These are phyloP conservation scores for Pycnonotus jocosus DNA, from an alignment of 2,113 vertebrate genomes.

Conservation along the genomic window DNA sequence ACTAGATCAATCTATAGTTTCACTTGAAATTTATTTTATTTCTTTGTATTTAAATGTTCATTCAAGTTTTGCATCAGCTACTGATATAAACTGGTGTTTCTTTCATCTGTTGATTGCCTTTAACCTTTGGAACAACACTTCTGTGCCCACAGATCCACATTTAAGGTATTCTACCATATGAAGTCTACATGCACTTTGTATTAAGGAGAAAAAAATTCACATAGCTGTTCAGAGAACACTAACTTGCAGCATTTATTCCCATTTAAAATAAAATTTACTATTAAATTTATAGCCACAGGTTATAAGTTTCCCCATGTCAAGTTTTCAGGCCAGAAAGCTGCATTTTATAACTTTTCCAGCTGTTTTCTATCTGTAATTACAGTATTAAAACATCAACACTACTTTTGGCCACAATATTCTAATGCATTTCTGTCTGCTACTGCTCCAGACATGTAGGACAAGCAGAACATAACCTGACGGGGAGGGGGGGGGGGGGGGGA, in stretches of 20 bases:
- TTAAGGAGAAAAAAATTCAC: not conserved
- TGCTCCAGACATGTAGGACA: not conserved
- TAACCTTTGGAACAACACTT: not conserved
- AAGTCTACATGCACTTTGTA: not conserved
- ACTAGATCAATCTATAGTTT: not conserved
- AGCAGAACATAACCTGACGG: conserved; percentile 1
- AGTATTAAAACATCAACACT: not conserved
- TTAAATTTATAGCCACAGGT: not conserved
- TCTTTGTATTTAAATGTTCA: not conserved
- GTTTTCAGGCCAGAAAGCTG: not conserved
- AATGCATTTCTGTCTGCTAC: not conserved
- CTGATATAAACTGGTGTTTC: not conserved
- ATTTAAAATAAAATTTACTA: not conserved
- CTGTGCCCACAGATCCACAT: not conserved
- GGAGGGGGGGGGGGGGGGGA: not conserved
- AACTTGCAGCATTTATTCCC: not conserved
- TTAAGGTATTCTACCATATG: rapidly evolving
- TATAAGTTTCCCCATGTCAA: not conserved
- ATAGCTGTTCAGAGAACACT: not conserved
- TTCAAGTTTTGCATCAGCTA: not conserved
- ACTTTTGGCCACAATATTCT: not conserved
- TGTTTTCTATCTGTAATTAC: not conserved
- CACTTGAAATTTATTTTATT: not conserved
- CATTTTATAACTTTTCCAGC: not conserved
- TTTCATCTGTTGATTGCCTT: not conserved